phyloP scores from a whole-genome alignment of 2,888 invertebrate species.

The Pachydiplax longipennis region DNA sequence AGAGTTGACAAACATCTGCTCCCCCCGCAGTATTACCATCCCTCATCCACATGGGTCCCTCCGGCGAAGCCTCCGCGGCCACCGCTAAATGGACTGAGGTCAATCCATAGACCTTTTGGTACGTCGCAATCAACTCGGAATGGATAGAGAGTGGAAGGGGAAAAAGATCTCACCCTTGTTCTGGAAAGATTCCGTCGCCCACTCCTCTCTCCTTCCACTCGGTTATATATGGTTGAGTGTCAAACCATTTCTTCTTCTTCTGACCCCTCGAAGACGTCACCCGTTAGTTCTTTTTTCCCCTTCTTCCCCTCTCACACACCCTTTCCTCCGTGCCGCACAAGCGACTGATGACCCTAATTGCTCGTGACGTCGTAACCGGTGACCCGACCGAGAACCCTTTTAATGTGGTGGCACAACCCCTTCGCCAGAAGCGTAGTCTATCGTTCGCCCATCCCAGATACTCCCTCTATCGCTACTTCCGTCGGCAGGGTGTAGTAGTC shows the following conservation, averaged over 20 bases:
- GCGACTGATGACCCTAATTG: conserved; percentile 40
- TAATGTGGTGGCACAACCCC: conserved; percentile 13
- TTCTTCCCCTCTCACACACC: background rate
- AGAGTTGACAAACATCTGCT: background rate
- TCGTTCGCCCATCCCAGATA: background rate
- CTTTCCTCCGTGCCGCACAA: background rate
- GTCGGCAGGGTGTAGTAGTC: background rate
- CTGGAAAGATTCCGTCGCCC: background rate
- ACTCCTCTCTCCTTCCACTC: background rate
- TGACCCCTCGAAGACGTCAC: conserved; percentile 33
- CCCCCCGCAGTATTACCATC: background rate
- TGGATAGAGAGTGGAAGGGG: background rate
- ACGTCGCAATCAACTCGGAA: background rate
- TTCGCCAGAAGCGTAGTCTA: background rate
- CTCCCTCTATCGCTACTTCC: background rate
- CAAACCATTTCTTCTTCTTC: conserved; percentile 19
- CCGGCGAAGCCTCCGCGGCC: background rate
- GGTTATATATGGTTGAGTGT: background rate
- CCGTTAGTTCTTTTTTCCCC: background rate
- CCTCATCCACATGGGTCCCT: background rate
- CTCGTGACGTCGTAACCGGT: conserved; percentile 23
- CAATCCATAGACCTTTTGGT: background rate
- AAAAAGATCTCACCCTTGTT: background rate
- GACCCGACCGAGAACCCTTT: conserved; percentile 23
- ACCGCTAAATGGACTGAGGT: background rate